Base-by-base conservation (phyloP, 2,888 invertebrate genomes). In the Nipponacmea schrenckii region DNA sequence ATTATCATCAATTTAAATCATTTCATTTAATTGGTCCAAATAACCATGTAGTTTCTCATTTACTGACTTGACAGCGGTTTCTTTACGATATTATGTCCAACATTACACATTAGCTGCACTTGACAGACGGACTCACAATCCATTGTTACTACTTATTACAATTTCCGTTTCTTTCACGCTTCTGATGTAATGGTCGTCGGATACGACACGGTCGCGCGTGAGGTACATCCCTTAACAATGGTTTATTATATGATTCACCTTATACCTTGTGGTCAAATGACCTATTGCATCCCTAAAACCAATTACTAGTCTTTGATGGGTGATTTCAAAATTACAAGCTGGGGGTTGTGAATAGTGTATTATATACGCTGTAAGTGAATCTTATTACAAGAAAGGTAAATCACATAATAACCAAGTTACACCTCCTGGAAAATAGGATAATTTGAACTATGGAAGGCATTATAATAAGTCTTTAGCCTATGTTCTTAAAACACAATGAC, bases 201-300 rank as follows among this genome's bases (percentile, higher is more conserved):
- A 56, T 24, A 56, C 56, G 56, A 56, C 56, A 56, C 20, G 56
- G 20, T 20, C 24, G 56, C 56, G 56, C 56, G 56, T 56, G 56
- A 56, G 56, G 56, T 56, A 56, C 56, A 24, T 24, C 24, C 56
- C 39, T 2, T 2, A 24, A 56, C 56, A 56, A 56, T 56, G 24
- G 20, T 56, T 56, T 56, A 56, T 56, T 56, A 56, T 24, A 56
- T 24, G 56, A 20, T 56, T 56, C 20, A 56, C 24, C 24, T 20
- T 20, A 24, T 24, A 20, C 24, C 56, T 4, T 56, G 56, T 56
- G 56, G 56, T 56, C 56, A 56, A 56, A 56, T 56, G 56, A 56
- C 56, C 56, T 20, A 56, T 56, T 56, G 56, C 56, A 8, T 24
- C 56, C 24, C 56, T 56, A 12, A 56, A 56, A 56, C 56, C 56